These are phyloP conservation scores for Zaprionus ornatus DNA, from an alignment of 1,140 invertebrate genomes.

Conservation along the genomic window DNA sequence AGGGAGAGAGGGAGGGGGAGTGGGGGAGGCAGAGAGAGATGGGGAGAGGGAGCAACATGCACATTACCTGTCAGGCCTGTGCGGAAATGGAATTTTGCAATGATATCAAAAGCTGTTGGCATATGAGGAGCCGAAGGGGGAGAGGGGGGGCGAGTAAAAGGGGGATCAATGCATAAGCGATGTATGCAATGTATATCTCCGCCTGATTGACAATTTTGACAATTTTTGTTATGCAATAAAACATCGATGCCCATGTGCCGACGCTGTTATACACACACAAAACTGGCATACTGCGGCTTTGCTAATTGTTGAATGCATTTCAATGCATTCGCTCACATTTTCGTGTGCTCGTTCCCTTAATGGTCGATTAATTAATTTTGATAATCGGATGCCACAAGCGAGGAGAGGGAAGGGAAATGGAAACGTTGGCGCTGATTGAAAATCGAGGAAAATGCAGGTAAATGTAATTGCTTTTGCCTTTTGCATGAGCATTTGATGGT, in stretches of 20 bases:
- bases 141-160: too few relatives aligned
- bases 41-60: neutral
- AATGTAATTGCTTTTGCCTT: conserved; percentile 64
- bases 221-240: conserved; percentile 80
- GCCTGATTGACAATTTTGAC: conserved; percentile 74
- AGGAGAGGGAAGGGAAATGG: neutral
- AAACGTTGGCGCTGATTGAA: conserved; percentile 61
- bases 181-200: conserved; percentile 12
- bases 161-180: conserved; percentile 44
- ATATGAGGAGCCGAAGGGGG: neutral
- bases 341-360: conserved; percentile 14
- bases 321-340: conserved; percentile 40
- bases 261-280: conserved; percentile 32
- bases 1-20: neutral
- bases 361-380: conserved; percentile 64
- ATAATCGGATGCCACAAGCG: conserved; percentile 39
- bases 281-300: conserved; percentile 46
- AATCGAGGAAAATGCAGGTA: conserved; percentile 60
- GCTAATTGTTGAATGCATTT: conserved; percentile 42
- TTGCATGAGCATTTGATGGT: neutral
- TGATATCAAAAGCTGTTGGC: conserved; percentile 40
- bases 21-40: conserved; percentile 12
- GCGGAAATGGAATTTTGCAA: conserved; percentile 80
- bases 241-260: conserved; percentile 12
- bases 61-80: conserved; percentile 65